Percentiles rank a stretch among this genome's conserved stretches.
phyloP scores from a whole-genome alignment of 1,140 invertebrate genomes.

The Anagrus nilaparvatae region DNA sequence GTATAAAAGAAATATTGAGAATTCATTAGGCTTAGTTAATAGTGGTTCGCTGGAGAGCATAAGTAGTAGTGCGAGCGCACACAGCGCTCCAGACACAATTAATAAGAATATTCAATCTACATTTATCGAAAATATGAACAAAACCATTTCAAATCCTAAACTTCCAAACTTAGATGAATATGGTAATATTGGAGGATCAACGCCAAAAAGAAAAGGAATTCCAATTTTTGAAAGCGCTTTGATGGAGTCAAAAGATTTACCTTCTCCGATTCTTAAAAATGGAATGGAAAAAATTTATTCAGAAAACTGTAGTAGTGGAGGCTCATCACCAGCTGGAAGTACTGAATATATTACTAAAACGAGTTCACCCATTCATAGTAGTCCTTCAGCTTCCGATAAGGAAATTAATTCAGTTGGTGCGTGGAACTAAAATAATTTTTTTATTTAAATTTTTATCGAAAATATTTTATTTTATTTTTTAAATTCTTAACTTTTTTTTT shows the following conservation, averaged over 20 bases:
- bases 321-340: constrained; percentile 13
- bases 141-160: not conserved
- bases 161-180: not conserved
- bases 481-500: constrained; percentile 4
- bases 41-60: constrained; percentile 38
- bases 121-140: not conserved
- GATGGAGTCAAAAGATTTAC: constrained; percentile 25
- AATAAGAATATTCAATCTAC: constrained; percentile 25
- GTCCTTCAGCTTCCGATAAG: constrained; percentile 25
- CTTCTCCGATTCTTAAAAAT: constrained; percentile 34
- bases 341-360: constrained; percentile 23
- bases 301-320: constrained; percentile 14
- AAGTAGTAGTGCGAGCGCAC: constrained; percentile 35
- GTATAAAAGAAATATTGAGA: constrained; percentile 16
- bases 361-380: constrained; percentile 28
- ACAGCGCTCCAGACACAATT: constrained; percentile 38
- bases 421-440: too few relatives aligned
- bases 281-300: constrained; percentile 10
- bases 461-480: not conserved
- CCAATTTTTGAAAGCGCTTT: constrained; percentile 27
- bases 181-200: constrained; percentile 16
- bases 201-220: constrained; percentile 18
- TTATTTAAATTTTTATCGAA: not conserved
- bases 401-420: constrained; percentile 22
- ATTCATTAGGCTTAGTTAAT: constrained; percentile 18